Evolutionary conservation across 2,113 vertebrate species (phyloP).

Genomic region (Cercocebus atys): DNA sequence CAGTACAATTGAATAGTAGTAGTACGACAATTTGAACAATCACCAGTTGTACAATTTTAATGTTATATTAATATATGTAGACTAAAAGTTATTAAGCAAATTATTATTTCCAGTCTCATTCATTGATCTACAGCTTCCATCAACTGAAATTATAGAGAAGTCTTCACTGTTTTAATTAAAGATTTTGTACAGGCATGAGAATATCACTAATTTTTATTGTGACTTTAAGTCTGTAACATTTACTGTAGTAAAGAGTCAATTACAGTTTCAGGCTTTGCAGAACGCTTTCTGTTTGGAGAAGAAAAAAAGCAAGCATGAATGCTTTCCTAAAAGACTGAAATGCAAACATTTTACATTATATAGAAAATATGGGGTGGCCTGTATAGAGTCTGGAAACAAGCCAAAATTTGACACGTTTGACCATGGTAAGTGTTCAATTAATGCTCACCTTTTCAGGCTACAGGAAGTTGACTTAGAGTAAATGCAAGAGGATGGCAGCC

Average conservation of each 20-base stretch:
- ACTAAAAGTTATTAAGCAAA: slow-evolving; percentile 73
- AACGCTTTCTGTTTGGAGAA: slow-evolving; percentile 93
- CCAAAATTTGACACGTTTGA: not conserved
- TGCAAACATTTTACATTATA: not conserved
- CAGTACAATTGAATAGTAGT: slow-evolving; percentile 34
- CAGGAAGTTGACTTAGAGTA: not conserved
- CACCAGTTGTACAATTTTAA: slow-evolving; percentile 61
- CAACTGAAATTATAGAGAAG: slow-evolving; percentile 60
- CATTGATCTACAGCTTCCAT: slow-evolving; percentile 70
- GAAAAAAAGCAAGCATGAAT: slow-evolving; percentile 66
- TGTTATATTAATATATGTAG: slow-evolving; percentile 77
- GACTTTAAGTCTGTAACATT: slow-evolving; percentile 78
- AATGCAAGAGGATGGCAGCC: not conserved
- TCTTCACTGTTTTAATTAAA: slow-evolving; percentile 70
- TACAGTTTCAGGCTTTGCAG: slow-evolving; percentile 92
- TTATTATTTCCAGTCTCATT: slow-evolving; percentile 67
- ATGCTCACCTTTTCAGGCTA: not conserved
- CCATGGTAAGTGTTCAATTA: not conserved
- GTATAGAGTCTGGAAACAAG: not conserved
- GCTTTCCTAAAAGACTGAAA: not conserved
- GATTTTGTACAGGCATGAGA: slow-evolving; percentile 67
- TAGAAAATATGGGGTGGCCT: not conserved
- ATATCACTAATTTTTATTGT: slow-evolving; percentile 76
- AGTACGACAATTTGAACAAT: slow-evolving; percentile 52
- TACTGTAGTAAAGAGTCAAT: slow-evolving; percentile 97